Conservation (phyloP, 1,140 invertebrate genomes). For the Tribolium madens region DNA sequence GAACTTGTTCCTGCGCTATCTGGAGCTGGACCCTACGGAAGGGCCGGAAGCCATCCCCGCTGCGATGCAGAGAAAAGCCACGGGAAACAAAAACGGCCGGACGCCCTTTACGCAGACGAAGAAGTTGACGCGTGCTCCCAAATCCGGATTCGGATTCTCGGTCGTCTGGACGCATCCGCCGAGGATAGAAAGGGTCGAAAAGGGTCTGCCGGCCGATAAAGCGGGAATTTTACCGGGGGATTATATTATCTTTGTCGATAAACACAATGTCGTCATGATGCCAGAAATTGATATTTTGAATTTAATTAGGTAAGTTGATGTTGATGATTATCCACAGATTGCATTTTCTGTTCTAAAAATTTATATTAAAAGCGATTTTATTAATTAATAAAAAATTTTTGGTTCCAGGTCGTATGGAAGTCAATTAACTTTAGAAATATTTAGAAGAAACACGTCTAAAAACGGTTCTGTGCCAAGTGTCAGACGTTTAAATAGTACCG, state of each 20-base stretch:
- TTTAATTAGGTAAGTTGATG: slow-evolving; percentile 84
- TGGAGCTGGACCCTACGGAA: slow-evolving; percentile 80
- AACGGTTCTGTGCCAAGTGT: slow-evolving; percentile 64
- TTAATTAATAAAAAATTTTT: not conserved
- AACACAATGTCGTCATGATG: slow-evolving; percentile 86
- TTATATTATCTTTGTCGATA: slow-evolving; percentile 88
- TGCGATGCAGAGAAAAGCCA: slow-evolving; percentile 67
- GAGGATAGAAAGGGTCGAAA: slow-evolving; percentile 87
- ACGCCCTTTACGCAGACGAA: slow-evolving; percentile 87
- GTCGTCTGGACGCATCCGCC: slow-evolving; percentile 93
- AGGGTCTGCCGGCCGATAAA: slow-evolving; percentile 82
- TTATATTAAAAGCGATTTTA: too few species aligned
- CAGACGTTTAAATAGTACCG: slow-evolving; percentile 55
- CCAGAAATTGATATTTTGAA: slow-evolving; percentile 83
- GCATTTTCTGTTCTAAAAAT: too few species aligned
- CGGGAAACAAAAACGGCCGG: slow-evolving; percentile 72
- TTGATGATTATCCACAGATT: too few species aligned
- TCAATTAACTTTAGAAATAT: slow-evolving; percentile 81
- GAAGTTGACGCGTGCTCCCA: slow-evolving; percentile 70
- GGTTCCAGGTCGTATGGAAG: slow-evolving; percentile 73
- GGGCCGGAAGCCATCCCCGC: slow-evolving; percentile 70
- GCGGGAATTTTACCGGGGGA: slow-evolving; percentile 85
- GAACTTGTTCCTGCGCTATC: slow-evolving; percentile 79
- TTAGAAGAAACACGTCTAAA: slow-evolving; percentile 72
- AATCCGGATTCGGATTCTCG: slow-evolving; percentile 85